Base-by-base conservation (phyloP, 2,888 invertebrate species). In the Heliconius ethilla region DNA sequence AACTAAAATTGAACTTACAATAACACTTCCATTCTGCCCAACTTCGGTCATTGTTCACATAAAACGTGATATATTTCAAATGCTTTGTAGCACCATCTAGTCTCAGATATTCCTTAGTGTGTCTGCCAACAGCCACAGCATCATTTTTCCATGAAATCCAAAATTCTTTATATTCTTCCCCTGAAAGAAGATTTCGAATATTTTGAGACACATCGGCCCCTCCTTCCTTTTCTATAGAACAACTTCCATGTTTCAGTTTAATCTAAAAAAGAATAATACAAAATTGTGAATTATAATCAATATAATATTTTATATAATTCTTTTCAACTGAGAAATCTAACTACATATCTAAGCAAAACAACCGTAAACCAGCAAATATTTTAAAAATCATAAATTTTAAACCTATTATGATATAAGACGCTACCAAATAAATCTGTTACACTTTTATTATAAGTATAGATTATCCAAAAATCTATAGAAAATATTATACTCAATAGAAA, bases 91-190 rank as follows among this genome's bases (percentile, higher is more conserved):
- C 29, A 22, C 33, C 66, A 1, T 37, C 10, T 33, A 29, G 33
- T n/a, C 66, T 33, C 3, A 70, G 51, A 18, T 29, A 27, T 15
- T 51, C 70, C 22, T 9, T 70, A 29, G 45, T 0, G 11, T 27
- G 51, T 22, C 27, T 70, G 3, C 70, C 70, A 0, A 70, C n/a
- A 2, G 51, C 51, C 18, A 70, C 22, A 5, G 5, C 13, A 2
- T 70, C 9, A 11, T 70, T 70, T 18, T 18, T 45, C 70, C 70
- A 70, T 11, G 22, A n/a, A 22, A 70, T 29, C 70, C 70, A 70
- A 29, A 51, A 70, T 6, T 70, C 9, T 18, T 51, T 70, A 70
- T 29, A 70, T 40, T 29, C 51, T 9, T 55, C 29, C 27, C 5
- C 27, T n/a, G 70, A 70, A 37, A 66, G 9, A n/a, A 66, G n/a